These are phyloP conservation scores for Phymatocera aterrima DNA, from an alignment of 2,888 invertebrate genomes.

Conservation along the genomic window DNA sequence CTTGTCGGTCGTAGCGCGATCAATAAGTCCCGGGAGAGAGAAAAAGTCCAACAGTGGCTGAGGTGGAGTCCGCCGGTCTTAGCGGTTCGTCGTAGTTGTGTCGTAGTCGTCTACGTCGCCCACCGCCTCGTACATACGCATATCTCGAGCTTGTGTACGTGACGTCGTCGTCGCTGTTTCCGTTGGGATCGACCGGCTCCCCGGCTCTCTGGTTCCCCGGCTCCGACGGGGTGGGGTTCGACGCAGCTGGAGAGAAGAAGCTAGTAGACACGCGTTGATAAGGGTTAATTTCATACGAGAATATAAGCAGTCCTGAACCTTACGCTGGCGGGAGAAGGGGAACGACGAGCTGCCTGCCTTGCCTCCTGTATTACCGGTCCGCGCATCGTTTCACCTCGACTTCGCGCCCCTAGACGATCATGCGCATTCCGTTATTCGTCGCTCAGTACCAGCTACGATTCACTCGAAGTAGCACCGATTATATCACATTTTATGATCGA, in stretches of 20 bases:
- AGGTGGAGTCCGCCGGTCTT: conserved; percentile 69
- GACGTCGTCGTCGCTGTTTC: conserved; percentile 32
- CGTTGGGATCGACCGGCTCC: conserved; percentile 34
- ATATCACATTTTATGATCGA: conserved; percentile 25
- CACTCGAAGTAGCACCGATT: conserved; percentile 54
- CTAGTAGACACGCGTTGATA: conserved; percentile 70
- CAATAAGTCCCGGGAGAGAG: conserved; percentile 70
- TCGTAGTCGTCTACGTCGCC: conserved; percentile 45
- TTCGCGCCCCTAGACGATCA: conserved; percentile 58
- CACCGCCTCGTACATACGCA: conserved; percentile 2
- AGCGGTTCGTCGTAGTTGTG: conserved; percentile 60
- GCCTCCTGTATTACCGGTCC: conserved; percentile 39
- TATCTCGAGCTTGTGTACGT: conserved; percentile 44
- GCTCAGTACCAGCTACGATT: conserved; percentile 24
- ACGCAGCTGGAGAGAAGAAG: conserved; percentile 40
- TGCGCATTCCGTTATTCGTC: conserved; percentile 57
- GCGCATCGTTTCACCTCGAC: conserved; percentile 48
- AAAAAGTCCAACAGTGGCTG: conserved; percentile 45
- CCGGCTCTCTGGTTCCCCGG: background rate
- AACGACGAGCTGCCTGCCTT: conserved; percentile 29
- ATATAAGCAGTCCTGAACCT: conserved; percentile 66
- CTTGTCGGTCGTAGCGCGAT: conserved; percentile 69
- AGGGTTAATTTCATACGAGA: conserved; percentile 76
- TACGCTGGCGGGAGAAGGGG: conserved; percentile 55
- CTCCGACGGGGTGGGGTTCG: conserved; percentile 32